Evolutionary conservation across 2,113 vertebrate genomes (phyloP).

Genomic region (Upupa epops): DNA sequence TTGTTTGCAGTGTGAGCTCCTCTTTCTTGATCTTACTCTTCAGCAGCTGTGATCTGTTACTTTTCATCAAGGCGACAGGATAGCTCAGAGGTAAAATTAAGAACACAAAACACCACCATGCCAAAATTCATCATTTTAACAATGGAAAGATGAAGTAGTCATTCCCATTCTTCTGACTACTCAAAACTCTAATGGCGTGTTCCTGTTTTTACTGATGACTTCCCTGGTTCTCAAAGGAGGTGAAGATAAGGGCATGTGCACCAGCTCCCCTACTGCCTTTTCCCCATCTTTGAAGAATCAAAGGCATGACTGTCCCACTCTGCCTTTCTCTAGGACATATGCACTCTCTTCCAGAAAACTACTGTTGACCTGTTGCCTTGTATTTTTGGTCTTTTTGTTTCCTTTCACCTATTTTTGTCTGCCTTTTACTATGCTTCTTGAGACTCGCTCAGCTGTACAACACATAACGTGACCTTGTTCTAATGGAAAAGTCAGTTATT

Average conservation of each 20-base stretch:
- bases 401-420: not conserved
- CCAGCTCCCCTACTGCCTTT: not conserved
- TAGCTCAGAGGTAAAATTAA: not conserved
- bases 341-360: not conserved
- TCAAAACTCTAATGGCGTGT: not conserved
- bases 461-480: not conserved
- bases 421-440: not conserved
- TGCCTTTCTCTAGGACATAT: not conserved
- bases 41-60: not conserved
- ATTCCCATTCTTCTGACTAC: not conserved
- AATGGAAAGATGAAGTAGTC: not conserved
- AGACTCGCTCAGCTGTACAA: not conserved
- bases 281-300: not conserved
- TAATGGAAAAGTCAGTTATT: not conserved
- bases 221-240: not conserved
- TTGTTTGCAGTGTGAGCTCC: not conserved
- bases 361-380: not conserved
- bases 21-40: not conserved
- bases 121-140: not conserved
- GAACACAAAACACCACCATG: not conserved
- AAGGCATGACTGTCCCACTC: not conserved
- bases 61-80: not conserved
- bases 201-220: not conserved
- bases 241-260: not conserved
- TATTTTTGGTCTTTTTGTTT: not conserved